A percentile compares a stretch with the other conserved stretches of the same genome.
These are phyloP conservation scores for Lasioglossum albipes DNA, from an alignment of 1,140 invertebrate genomes.

Conservation along the genomic window DNA sequence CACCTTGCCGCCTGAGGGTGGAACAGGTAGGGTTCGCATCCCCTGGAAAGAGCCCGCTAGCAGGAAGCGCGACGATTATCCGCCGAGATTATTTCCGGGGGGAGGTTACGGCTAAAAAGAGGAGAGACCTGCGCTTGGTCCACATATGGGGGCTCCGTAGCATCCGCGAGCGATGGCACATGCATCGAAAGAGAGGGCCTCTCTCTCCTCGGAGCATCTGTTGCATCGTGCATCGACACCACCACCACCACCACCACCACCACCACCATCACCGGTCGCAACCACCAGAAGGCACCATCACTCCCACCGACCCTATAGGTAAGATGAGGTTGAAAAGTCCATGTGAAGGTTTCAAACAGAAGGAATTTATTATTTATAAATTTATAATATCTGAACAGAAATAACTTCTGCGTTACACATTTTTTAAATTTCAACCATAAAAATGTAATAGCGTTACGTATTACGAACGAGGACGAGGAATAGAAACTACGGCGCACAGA, in stretches of 20 bases:
- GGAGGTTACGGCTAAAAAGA: background rate
- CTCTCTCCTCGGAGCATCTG: slow-evolving; percentile 66
- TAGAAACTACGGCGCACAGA: too few relatives aligned
- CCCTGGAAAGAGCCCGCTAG: too few relatives aligned
- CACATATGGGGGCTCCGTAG: slow-evolving; percentile 5
- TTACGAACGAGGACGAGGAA: too few relatives aligned
- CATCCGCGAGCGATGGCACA: slow-evolving; percentile 58
- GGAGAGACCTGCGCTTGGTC: slow-evolving; percentile 2
- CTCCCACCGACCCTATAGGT: slow-evolving; percentile 66
- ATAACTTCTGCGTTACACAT: too few relatives aligned
- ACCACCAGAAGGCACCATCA: slow-evolving; percentile 63
- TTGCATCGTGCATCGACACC: slow-evolving; percentile 66
- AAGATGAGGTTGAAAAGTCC: too few relatives aligned
- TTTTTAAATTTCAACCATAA: too few relatives aligned
- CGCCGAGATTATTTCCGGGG: slow-evolving; percentile 23
- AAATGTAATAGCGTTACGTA: too few relatives aligned
- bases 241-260: slow-evolving; percentile 53
- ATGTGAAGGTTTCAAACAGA: too few relatives aligned
- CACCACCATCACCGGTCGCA: slow-evolving; percentile 51
- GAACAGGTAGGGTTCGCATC: too few relatives aligned
- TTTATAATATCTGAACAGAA: too few relatives aligned
- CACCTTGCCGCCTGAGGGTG: too few relatives aligned
- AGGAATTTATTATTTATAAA: too few relatives aligned
- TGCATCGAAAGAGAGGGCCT: slow-evolving; percentile 61
- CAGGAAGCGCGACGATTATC: slow-evolving; percentile 19